A percentile compares a stretch with the other conserved stretches of the same genome.
Conservation (phyloP, 2,113 vertebrate species). For the Anoura caudifer region DNA sequence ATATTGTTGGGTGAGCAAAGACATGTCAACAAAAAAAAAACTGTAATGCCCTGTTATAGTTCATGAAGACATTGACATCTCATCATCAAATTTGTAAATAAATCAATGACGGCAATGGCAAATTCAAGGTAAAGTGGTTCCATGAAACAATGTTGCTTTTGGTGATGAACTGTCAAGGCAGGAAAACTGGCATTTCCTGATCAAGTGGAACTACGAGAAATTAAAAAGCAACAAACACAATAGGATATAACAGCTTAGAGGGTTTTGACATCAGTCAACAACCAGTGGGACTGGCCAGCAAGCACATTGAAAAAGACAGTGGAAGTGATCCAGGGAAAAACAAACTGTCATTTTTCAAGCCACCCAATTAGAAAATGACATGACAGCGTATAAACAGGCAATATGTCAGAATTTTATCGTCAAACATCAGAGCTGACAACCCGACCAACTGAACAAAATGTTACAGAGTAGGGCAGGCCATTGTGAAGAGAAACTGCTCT, state of each 20-base stretch:
- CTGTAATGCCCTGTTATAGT: background rate
- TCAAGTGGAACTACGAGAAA: background rate
- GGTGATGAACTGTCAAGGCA: background rate
- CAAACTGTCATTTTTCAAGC: slow-evolving; percentile 37
- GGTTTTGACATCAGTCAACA: slow-evolving; percentile 6
- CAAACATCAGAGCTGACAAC: slow-evolving; percentile 23
- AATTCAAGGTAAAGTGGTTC: background rate
- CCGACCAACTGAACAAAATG: slow-evolving; percentile 6
- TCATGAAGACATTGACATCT: background rate
- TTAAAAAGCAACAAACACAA: background rate
- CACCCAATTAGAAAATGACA: background rate
- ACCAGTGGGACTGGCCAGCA: background rate
- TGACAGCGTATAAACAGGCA: slow-evolving; percentile 15
- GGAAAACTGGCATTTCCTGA: slow-evolving; percentile 34
- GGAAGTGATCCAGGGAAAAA: slow-evolving; percentile 17
- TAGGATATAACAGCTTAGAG: background rate
- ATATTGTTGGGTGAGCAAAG: background rate
- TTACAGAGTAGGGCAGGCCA: background rate
- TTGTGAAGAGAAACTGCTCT: background rate
- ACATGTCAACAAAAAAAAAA: background rate
- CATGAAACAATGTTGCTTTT: background rate
- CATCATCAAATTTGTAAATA: background rate
- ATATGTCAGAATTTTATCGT: background rate
- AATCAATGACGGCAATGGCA: background rate
- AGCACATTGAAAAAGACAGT: background rate